Conservation (phyloP, 2,888 invertebrate genomes). For the Pandemis heparana region DNA sequence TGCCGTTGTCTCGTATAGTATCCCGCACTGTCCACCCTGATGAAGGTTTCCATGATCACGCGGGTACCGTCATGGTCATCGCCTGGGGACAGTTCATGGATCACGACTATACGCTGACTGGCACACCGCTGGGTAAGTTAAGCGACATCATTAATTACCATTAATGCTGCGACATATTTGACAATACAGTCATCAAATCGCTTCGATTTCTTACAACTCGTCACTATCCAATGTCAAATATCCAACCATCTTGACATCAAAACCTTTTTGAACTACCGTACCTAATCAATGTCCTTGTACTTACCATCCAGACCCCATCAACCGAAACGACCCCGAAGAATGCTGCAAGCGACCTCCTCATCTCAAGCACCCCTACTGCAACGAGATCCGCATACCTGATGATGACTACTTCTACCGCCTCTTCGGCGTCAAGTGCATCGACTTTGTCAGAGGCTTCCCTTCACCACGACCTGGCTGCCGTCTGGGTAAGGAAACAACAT, state of each 20-base stretch:
- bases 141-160: not conserved
- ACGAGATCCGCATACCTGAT: slow-evolving; percentile 94
- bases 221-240: too few species aligned
- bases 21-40: slow-evolving; percentile 97
- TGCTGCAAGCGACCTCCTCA: slow-evolving; percentile 94
- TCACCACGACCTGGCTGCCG: slow-evolving; percentile 95
- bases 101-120: slow-evolving; percentile 96
- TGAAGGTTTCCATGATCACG: slow-evolving; percentile 97
- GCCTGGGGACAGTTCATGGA: slow-evolving; percentile 99
- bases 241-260: too few species aligned
- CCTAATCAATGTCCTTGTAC: not conserved
- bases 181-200: too few species aligned
- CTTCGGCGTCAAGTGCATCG: slow-evolving; percentile 94
- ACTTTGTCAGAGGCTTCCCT: slow-evolving; percentile 96
- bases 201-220: too few species aligned
- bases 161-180: not conserved
- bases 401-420: slow-evolving; percentile 96
- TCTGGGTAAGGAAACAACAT: slow-evolving; percentile 86
- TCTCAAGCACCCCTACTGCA: slow-evolving; percentile 95
- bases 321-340: slow-evolving; percentile 96
- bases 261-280: not conserved
- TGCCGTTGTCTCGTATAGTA: slow-evolving; percentile 93
- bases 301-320: slow-evolving; percentile 89
- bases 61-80: slow-evolving; percentile 96
- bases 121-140: slow-evolving; percentile 91